Base-by-base conservation (phyloP, 2,888 invertebrate genomes). In the Perdita meconis region DNA sequence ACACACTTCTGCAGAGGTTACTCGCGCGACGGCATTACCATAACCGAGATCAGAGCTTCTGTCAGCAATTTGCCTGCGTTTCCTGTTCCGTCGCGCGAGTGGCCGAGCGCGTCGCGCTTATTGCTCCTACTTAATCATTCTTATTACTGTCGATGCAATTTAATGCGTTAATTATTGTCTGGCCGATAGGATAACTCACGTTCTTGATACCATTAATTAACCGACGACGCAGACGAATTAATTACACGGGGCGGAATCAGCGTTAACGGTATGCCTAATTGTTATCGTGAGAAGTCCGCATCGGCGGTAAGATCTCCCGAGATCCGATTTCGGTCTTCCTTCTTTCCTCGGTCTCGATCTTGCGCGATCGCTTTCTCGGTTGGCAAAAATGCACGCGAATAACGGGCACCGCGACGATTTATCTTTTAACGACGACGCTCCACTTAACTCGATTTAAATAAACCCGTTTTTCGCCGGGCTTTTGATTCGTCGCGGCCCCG, bases 31-130 rank as follows among this genome's bases (percentile, higher is more conserved):
- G 40, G 40, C 19, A 75, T 78, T 67, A 77, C 57, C 68, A 47
- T 70, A 70, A 83, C n/a, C 78, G 50, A 61, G 75, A 78, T 73
- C 64, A 59, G 42, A 51, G 61, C 55, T 66, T 61, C 26, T 57
- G 57, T 26, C 5, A 2, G 55, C 68, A 53, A 71, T 80, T 80
- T 68, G 67, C 68, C 57, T 22, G 22, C 42, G 64, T 68, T 60
- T 59, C 65, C 40, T 42, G 65, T 30, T 55, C 57, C 10, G n/a
- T 13, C 34, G 34, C 34, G 34, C 51, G 51, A 13, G 51, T 34
- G 19, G 34, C 1, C 50, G 24, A 22, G 16, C 40, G 38, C 16
- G 4, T 16, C 34, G 13, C 8, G 16, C 26, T 2, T 30, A 30
- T 30, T 30, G 6, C 26, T 2, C 36, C 19, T 4, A 16, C 38